A percentile compares a stretch with the other conserved stretches of the same genome.
phyloP scores from a whole-genome alignment of 2,888 invertebrate genomes.

The Dichetophora obliterata region DNA sequence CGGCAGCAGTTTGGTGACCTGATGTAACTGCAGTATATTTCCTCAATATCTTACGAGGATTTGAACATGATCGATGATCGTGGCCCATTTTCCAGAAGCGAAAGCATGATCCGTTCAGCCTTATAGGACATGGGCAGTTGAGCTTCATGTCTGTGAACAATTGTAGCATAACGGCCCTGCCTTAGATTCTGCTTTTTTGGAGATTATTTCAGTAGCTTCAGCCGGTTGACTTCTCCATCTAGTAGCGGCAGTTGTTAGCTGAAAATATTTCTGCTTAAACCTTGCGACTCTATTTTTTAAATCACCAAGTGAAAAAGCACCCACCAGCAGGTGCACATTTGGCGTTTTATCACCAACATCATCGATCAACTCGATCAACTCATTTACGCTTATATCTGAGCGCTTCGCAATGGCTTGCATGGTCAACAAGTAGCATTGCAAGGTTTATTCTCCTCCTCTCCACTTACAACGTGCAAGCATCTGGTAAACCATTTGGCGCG shows the following conservation, averaged over 20 bases:
- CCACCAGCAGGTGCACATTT: slow-evolving; percentile 17
- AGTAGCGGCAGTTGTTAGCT: not conserved
- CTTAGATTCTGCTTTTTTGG: slow-evolving; percentile 15
- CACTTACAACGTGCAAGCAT: slow-evolving; percentile 12
- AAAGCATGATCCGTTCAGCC: slow-evolving; percentile 23
- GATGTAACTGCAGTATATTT: not conserved
- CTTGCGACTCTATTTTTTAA: slow-evolving; percentile 4
- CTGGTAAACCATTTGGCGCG: slow-evolving; percentile 15
- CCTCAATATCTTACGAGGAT: slow-evolving; percentile 27
- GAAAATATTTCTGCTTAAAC: slow-evolving; percentile 32
- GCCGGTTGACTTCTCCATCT: not conserved
- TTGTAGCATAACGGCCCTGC: too few species aligned
- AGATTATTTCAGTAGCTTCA: slow-evolving; percentile 16
- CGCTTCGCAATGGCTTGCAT: too few species aligned
- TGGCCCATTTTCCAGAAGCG: slow-evolving; percentile 41
- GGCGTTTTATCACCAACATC: slow-evolving; percentile 1
- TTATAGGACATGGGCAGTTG: slow-evolving; percentile 24
- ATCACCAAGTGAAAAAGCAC: slow-evolving; percentile 24
- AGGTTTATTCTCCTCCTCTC: slow-evolving; percentile 10
- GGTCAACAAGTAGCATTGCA: slow-evolving; percentile 31
- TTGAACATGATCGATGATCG: slow-evolving; percentile 27
- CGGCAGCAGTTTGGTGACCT: not conserved
- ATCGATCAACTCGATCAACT: slow-evolving; percentile 22
- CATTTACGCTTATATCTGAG: not conserved
- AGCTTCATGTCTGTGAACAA: too few species aligned